A percentile compares a stretch with the other conserved stretches of the same genome.
phyloP scores from a whole-genome alignment of 2,113 vertebrate species.

The Thryonomys swinderianus region DNA sequence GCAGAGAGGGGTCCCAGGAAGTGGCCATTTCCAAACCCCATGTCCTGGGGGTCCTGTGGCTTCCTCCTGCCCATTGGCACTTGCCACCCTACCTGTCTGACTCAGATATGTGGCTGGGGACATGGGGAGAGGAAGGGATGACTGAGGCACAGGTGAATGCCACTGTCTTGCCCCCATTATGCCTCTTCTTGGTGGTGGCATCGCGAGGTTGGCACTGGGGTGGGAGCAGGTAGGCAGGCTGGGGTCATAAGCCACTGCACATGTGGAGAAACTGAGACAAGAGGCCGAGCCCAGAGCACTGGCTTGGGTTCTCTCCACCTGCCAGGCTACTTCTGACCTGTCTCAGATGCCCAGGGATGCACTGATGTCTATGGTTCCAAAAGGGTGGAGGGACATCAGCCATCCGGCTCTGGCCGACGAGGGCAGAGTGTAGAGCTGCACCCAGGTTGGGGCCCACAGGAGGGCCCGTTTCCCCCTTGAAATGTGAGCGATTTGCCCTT shows the following conservation, averaged over 20 bases:
- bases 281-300: background rate
- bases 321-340: background rate
- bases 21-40: fast-evolving
- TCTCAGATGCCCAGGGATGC: background rate
- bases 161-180: too few species aligned
- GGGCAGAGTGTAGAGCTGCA: background rate
- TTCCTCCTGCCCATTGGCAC: constrained; percentile 53
- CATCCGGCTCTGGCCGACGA: too few species aligned
- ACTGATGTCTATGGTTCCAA: background rate
- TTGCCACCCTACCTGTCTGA: constrained; percentile 71
- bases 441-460: background rate
- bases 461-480: background rate
- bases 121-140: background rate
- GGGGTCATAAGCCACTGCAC: background rate
- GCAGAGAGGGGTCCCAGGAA: background rate
- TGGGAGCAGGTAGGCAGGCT: background rate
- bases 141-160: background rate
- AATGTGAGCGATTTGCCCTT: background rate
- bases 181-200: background rate
- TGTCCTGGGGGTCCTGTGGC: background rate
- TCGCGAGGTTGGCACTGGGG: too few species aligned
- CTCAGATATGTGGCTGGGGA: background rate
- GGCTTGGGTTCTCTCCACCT: background rate
- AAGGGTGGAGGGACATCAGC: background rate
- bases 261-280: background rate